Percentiles rank a stretch among this genome's conserved stretches.
These are phyloP conservation scores for Heterodera schachtii DNA, from an alignment of 1,140 invertebrate species.

Conservation along the genomic window DNA sequence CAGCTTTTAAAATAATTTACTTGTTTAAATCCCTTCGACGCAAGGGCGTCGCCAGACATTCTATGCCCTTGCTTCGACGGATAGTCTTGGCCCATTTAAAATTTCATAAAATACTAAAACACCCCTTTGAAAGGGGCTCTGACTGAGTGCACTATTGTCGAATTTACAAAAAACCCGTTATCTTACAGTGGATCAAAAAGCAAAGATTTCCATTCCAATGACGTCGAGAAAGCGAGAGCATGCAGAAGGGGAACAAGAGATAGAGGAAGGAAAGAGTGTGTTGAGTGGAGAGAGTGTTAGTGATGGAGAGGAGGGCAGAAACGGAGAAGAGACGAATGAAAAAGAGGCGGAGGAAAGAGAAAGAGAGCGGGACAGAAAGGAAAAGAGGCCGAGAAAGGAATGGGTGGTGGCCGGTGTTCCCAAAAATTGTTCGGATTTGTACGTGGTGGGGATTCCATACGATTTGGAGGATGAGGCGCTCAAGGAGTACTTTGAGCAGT, in stretches of 20 bases:
- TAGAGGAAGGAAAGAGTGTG: background rate
- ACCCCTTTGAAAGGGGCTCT: too few relatives aligned
- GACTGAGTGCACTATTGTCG: too few relatives aligned
- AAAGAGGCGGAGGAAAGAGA: slow-evolving; percentile 51
- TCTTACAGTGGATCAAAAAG: slow-evolving; percentile 21
- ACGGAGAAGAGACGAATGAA: slow-evolving; percentile 49
- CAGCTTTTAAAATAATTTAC: background rate
- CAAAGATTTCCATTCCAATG: background rate
- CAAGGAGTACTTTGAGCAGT: slow-evolving; percentile 69
- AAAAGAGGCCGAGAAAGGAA: background rate
- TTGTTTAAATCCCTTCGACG: too few relatives aligned
- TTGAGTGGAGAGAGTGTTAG: slow-evolving; percentile 4
- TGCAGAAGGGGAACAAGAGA: background rate
- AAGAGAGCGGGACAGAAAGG: slow-evolving; percentile 44
- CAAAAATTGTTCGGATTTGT: slow-evolving; percentile 55
- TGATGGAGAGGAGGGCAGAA: background rate
- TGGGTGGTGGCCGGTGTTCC: background rate
- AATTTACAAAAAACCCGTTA: background rate
- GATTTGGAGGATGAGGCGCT: slow-evolving; percentile 69
- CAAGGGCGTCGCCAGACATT: background rate
- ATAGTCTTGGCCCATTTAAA: too few relatives aligned
- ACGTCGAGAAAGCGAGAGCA: slow-evolving; percentile 14
- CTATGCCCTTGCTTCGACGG: too few relatives aligned
- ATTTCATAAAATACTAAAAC: too few relatives aligned
- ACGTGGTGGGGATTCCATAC: slow-evolving; percentile 66